Evolutionary conservation across 1,140 invertebrate species (phyloP), one percentile per base, ranked within the genome.

Genomic region (Dysdera silvatica): DNA sequence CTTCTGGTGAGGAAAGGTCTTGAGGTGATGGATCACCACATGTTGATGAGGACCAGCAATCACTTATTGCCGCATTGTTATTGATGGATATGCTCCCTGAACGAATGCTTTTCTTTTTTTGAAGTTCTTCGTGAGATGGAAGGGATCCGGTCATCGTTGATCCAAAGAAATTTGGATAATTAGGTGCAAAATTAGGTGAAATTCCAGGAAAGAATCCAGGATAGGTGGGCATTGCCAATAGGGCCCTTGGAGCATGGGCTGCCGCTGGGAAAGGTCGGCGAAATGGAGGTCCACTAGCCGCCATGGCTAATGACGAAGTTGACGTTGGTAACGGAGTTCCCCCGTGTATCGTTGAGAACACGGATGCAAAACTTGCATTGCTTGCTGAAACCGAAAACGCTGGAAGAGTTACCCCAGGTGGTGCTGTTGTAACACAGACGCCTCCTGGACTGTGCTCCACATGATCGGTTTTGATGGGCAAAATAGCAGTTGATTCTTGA

Each of bases 191-290:
- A 1, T 52, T 31, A 0, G 62, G 54, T 2, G 62, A 4, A 20
- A 65, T 58, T 35, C 63, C 63, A 2, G 63, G 63, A 18, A 65
- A 65, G 35, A 65, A 65, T 7, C 63, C 63, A 28, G 56, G 52
- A 26, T 65, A 65, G 4, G 63, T 48, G 5, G 63, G 63, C 31
- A 60, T 51, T 0, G 63, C 48, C 40, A 65, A 14, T 26, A 65
- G 33, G 3, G 56, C 63, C 35, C 63, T 33, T 1, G 57, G 12
- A 2, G 28, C 52, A 0, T 47, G 49, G 10, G n/a, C n/a, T n/a
- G 49, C 28, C 5, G 63, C 45, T 18, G 49, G 33, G 20, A 60
- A 65, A 3, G 63, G 57, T 26, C 63, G 20, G 10, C 63, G 49
- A 33, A 65, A 65, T 14, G 63, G 43, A 14, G 51, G 24, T 16